Conservation (phyloP, 2,797 vertebrate genomes). For the Mormyrus proboscirostris region DNA sequence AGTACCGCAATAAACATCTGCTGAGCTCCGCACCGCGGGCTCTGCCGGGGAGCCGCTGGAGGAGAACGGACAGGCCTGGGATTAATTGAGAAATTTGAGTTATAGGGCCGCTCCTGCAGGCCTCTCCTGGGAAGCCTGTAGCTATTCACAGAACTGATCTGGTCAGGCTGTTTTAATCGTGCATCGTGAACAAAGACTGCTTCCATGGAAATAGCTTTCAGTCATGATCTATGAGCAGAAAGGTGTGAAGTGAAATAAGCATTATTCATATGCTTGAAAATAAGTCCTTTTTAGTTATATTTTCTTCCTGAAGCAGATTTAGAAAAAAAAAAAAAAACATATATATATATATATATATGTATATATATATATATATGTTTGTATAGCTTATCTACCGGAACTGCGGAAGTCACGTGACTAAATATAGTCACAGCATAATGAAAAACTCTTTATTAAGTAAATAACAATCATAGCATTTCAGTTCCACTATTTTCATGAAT, state of each 20-base stretch:
- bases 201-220: not conserved
- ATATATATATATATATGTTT: no score
- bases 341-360: no score
- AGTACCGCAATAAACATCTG: slow-evolving; percentile 34
- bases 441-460: not conserved
- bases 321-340: not conserved
- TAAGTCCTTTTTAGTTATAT: not conserved
- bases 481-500: not conserved
- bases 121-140: slow-evolving; percentile 32
- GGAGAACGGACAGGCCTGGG: slow-evolving; percentile 40
- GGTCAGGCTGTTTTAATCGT: slow-evolving; percentile 9
- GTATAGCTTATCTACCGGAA: not conserved
- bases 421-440: not conserved
- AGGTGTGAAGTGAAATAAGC: not conserved
- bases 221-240: not conserved
- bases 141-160: not conserved
- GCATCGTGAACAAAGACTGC: not conserved
- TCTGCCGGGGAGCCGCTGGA: slow-evolving; percentile 29
- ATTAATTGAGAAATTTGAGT: slow-evolving; percentile 47
- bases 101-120: slow-evolving; percentile 37
- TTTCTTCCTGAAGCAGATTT: not conserved
- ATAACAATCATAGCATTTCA: not conserved
- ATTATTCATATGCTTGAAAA: not conserved
- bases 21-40: slow-evolving; percentile 25
- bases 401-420: not conserved